Percentiles rank a stretch among this genome's conserved stretches.
Conservation (phyloP, 2,797 vertebrate genomes). For the Anguilla megastoma region DNA sequence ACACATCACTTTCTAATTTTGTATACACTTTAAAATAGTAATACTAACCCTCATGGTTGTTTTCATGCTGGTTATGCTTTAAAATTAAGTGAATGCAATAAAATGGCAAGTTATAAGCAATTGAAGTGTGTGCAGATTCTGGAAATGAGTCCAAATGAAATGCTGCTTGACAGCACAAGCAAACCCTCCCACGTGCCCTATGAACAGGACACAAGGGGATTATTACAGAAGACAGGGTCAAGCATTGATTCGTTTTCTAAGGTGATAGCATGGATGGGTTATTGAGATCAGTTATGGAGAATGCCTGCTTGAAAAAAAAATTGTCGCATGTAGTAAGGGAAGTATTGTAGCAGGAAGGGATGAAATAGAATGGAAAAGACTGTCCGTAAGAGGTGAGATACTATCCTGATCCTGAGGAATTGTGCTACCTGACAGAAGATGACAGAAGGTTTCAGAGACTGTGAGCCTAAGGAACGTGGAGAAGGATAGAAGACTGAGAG, state of each 20-base stretch:
- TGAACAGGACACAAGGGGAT: not conserved
- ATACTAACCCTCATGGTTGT: not conserved
- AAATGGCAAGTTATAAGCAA: not conserved
- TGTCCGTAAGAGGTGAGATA: too few relatives aligned
- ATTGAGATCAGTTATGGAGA: not conserved
- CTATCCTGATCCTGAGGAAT: too few relatives aligned
- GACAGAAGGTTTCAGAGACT: not conserved
- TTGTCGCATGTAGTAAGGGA: too few relatives aligned
- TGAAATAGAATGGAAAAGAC: too few relatives aligned
- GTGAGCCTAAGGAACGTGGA: not conserved
- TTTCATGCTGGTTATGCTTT: not conserved
- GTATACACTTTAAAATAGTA: not conserved
- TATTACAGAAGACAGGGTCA: not conserved
- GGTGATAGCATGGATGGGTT: not conserved
- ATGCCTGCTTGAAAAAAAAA: too few relatives aligned
- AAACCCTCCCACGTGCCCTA: not conserved
- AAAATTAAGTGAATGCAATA: not conserved
- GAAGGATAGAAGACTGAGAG: not conserved
- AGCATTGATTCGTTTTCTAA: not conserved
- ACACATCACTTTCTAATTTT: not conserved
- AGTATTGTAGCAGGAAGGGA: too few relatives aligned
- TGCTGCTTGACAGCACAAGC: not conserved
- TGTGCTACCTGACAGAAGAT: too few relatives aligned
- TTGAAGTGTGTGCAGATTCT: not conserved
- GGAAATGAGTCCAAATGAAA: not conserved